Conservation (phyloP, 2,113 vertebrate species). For the Tor tambroides region DNA sequence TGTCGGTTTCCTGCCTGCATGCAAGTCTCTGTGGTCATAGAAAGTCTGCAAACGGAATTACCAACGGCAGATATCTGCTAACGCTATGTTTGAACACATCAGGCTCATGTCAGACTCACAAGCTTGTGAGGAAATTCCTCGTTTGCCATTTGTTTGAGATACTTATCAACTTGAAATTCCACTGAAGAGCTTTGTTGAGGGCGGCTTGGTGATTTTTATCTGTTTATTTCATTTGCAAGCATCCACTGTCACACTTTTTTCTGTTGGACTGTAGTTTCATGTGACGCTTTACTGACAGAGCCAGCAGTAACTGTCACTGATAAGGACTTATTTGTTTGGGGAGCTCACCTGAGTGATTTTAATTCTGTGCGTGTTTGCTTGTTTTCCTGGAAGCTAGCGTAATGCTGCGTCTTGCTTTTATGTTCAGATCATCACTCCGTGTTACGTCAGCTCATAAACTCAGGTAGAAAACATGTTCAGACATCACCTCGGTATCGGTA, state of each 20-base stretch:
- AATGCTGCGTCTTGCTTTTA: conserved; percentile 14
- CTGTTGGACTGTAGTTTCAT: conserved; percentile 12
- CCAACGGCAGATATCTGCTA: conserved; percentile 21
- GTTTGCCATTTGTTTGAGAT: neutral
- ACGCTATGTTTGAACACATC: conserved; percentile 24
- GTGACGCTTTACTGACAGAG: conserved; percentile 9
- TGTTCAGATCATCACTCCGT: conserved; percentile 42
- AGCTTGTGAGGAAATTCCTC: conserved; percentile 11
- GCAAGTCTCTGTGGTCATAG: conserved; percentile 35
- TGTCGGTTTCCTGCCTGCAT: conserved; percentile 62
- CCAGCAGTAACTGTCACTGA: conserved; percentile 42
- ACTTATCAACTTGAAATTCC: neutral
- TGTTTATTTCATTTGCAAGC: neutral
- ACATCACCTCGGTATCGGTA: conserved; percentile 70
- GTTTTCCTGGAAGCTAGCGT: neutral
- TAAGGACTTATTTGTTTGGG: conserved; percentile 51
- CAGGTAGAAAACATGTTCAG: conserved; percentile 68
- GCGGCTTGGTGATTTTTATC: neutral
- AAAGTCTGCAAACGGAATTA: conserved; percentile 21
- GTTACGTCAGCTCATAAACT: conserved; percentile 62
- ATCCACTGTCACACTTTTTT: neutral
- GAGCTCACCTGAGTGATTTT: conserved; percentile 16
- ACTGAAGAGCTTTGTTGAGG: neutral
- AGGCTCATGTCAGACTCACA: neutral
- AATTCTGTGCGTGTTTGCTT: conserved; percentile 8